Evolutionary conservation across 1,140 invertebrate species (phyloP).

Genomic region (Anadara kagoshimensis): DNA sequence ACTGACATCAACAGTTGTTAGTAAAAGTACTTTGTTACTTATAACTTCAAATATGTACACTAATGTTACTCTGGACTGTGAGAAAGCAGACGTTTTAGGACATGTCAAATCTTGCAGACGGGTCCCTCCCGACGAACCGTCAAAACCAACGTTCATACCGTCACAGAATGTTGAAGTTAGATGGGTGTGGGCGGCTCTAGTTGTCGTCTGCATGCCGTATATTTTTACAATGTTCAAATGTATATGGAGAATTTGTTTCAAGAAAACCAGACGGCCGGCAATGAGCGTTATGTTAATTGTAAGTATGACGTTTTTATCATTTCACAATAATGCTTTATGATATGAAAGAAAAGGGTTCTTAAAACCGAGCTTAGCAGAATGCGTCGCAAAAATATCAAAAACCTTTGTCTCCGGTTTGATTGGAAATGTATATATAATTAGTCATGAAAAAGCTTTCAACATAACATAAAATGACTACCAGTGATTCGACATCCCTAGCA

Average conservation of each 20-base stretch:
- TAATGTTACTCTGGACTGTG: constrained; percentile 60
- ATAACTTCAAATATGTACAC: constrained; percentile 66
- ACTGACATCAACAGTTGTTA: constrained; percentile 53
- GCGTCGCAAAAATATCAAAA: too few relatives aligned
- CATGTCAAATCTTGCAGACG: constrained; percentile 50
- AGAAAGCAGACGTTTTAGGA: constrained; percentile 23
- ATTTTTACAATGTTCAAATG: constrained; percentile 59
- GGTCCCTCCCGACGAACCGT: constrained; percentile 44
- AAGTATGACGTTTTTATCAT: constrained; percentile 32
- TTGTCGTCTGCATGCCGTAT: constrained; percentile 58
- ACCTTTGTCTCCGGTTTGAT: too few relatives aligned
- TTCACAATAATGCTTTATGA: neutral
- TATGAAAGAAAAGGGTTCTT: too few relatives aligned
- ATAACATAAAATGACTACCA: too few relatives aligned
- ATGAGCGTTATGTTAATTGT: constrained; percentile 50
- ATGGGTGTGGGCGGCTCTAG: constrained; percentile 65
- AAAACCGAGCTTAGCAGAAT: too few relatives aligned
- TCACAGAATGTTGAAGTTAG: constrained; percentile 54
- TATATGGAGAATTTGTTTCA: constrained; percentile 65
- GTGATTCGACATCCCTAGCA: too few relatives aligned
- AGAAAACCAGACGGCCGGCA: constrained; percentile 57
- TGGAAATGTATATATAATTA: too few relatives aligned
- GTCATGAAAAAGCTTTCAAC: too few relatives aligned
- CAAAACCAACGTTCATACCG: constrained; percentile 44
- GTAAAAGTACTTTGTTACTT: constrained; percentile 64